A percentile compares a stretch with the other conserved stretches of the same genome.
Evolutionary conservation across 1,140 invertebrate genomes (phyloP).

Genomic region (Thaumatotibia leucotreta): DNA sequence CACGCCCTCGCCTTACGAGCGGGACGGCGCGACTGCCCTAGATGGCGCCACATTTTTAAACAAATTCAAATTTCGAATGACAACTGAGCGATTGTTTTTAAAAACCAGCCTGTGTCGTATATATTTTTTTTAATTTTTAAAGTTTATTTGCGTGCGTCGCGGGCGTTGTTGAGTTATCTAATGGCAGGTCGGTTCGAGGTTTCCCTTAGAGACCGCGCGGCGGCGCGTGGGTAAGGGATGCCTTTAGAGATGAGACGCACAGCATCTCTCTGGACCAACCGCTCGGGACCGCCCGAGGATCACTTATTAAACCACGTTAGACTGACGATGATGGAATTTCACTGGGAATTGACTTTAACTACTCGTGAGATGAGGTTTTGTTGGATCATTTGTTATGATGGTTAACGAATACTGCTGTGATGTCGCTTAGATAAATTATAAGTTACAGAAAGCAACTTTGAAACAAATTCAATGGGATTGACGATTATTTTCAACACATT

Average conservation of each 20-base stretch:
- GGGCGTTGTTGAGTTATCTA: slow-evolving; percentile 29
- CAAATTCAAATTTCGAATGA: slow-evolving; percentile 27
- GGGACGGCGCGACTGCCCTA: slow-evolving; percentile 53
- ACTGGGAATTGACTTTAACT: slow-evolving; percentile 72
- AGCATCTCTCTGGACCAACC: slow-evolving; percentile 60
- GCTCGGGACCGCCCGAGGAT: slow-evolving; percentile 63
- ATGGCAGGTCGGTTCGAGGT: slow-evolving; percentile 42
- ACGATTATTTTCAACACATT: too few relatives aligned
- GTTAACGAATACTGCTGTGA: slow-evolving; percentile 13
- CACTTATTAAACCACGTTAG: slow-evolving; percentile 71
- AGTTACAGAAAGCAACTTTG: too few relatives aligned
- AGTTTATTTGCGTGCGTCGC: slow-evolving; percentile 18
- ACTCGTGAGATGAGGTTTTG: slow-evolving; percentile 63
- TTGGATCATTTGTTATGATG: slow-evolving; percentile 55
- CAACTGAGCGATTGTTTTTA: background rate
- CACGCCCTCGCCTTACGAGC: slow-evolving; percentile 70
- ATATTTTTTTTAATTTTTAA: slow-evolving; percentile 24
- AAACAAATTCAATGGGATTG: too few relatives aligned
- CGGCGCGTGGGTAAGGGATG: slow-evolving; percentile 54
- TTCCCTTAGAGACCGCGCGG: slow-evolving; percentile 56
- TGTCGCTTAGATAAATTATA: slow-evolving; percentile 37
- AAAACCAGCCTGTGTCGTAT: slow-evolving; percentile 8
- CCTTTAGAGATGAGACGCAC: slow-evolving; percentile 53
- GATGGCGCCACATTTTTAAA: slow-evolving; percentile 58
- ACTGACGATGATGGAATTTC: slow-evolving; percentile 76